Base-by-base conservation (phyloP, 2,888 invertebrate species). In the Tachina fera region DNA sequence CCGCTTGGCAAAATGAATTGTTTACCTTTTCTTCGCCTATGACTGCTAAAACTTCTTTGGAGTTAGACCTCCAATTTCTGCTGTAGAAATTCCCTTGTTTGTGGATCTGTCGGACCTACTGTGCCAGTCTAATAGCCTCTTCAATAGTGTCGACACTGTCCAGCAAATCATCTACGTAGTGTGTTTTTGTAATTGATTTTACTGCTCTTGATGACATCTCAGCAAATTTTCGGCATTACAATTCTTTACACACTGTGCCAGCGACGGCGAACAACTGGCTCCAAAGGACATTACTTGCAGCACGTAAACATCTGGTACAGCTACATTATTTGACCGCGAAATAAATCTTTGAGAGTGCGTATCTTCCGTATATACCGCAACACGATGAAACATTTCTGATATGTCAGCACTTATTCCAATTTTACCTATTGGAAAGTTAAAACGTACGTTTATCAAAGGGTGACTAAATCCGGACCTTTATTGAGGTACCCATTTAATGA, bases 401-500 rank as follows among this genome's bases (percentile, higher is more conserved):
- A 51, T 51, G 51, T 51, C 16, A 16, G 16, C 53, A 53, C 53
- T 19, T 53, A 53, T 53, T 8, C 16, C 19, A 53, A 53, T 53
- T 16, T 16, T 53, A 8, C 53, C n/a, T 91, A 88, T 47, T 82
- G 80, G 10, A 89, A 81, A 74, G 78, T 90, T 90, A 4, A 88
- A 90, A 41, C 87, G 86, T 13, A 92, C 86, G 1, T 90, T 91
- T 14, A 91, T 84, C 60, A 78, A 85, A 19, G 83, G 86, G 90
- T 89, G 47, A 92, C 76, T n/a, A n/a, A 93, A 1, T 90, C 89
- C 79, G 91, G 88, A 53, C 92, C 80, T 0, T 92, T 89, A 11
- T 22, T 22, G 22, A 22, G 22, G 22, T 22, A 22, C 22, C 22
- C 22, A 22, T 22, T 1, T 22, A 22, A 22, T 22, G 22, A 22